Base-by-base conservation (phyloP, 2,113 vertebrate genomes). In the Polyodon spathula region DNA sequence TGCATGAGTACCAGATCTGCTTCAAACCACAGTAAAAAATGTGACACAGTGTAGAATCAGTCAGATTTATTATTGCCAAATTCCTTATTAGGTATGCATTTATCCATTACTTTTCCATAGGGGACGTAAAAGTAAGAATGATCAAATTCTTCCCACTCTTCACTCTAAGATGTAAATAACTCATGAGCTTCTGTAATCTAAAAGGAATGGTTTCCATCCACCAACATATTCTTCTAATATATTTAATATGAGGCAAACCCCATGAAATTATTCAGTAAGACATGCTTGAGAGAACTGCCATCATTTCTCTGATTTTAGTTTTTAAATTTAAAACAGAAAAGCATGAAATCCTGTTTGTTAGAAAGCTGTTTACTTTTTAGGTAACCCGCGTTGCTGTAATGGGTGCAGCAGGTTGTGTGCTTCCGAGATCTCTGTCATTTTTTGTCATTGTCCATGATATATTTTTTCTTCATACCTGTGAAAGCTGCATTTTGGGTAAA, bases 331-430 rank as follows among this genome's bases (percentile, higher is more conserved):
- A 59, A 51, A 53, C 42, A 60, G 52, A 54, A 62, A 63, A 58
- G 59, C 60, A 37, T 55, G 55, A 68, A 65, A 65, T 65, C 50
- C 59, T 65, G 63, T 66, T 44, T 58, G 54, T 64, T 59, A 53
- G 48, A 64, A 52, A 59, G 46, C 42, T 42, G 15, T 48, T 10
- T 56, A 4, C 53, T 40, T 59, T 58, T 11, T 38, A 40, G 27
- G 40, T 58, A 37, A 61, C 54, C 64, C 43, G 37, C 17, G 41
- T 59, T 15, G 37, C 57, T 42, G 62, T 41, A 57, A 50, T 58
- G 27, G 44, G 46, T 58, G 48, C 55, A 42, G n/a, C 48, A 16
- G 42, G 39, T 50, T 11, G n/a, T n/a, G n/a, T n/a, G 50, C 10
- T 57, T 50, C 60, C 60, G 63, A 64, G 58, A 46, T 61, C 39